These are phyloP conservation scores for Etheostoma perlongum DNA, from an alignment of 2,797 vertebrate genomes.

Conservation along the genomic window DNA sequence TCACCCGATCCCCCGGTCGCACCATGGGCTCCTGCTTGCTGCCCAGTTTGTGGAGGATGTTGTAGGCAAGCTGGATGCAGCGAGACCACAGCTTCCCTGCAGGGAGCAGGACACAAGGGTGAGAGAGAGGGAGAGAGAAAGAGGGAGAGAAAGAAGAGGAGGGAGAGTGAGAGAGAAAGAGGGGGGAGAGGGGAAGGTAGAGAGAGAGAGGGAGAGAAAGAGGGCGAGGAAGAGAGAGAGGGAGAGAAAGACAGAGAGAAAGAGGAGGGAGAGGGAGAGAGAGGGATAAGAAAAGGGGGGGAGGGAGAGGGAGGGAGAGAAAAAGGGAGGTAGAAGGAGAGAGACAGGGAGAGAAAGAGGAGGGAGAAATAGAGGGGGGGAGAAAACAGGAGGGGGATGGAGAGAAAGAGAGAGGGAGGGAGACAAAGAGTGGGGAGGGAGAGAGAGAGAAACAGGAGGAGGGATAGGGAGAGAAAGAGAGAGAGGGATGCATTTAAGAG, in stretches of 20 bases:
- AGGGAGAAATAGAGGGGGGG: too few relatives aligned
- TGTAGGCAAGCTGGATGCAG: constrained; percentile 99
- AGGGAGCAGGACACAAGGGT: constrained; percentile 47
- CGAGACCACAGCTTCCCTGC: constrained; percentile 98
- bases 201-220: background rate
- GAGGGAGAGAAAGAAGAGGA: background rate
- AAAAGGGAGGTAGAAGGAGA: too few relatives aligned
- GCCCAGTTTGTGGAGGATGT: constrained; percentile 98
- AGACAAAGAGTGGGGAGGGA: too few relatives aligned
- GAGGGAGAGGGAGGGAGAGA: too few relatives aligned
- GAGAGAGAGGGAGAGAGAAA: constrained; percentile 2
- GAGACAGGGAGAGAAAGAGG: too few relatives aligned
- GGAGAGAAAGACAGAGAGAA: background rate
- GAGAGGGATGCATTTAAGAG: too few relatives aligned
- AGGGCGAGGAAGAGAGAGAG: background rate
- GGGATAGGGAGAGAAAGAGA: too few relatives aligned
- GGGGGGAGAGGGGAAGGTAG: background rate
- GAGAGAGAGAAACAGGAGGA: too few relatives aligned
- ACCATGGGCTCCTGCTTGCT: constrained; percentile 99
- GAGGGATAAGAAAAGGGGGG: too few relatives aligned
- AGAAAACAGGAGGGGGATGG: too few relatives aligned
- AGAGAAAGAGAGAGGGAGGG: too few relatives aligned
- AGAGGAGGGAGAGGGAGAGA: too few relatives aligned
- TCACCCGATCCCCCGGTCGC: constrained; percentile 96
- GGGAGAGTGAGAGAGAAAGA: background rate